These are phyloP conservation scores for Heliothis subflexa DNA, from an alignment of 1,140 invertebrate species.

Conservation along the genomic window DNA sequence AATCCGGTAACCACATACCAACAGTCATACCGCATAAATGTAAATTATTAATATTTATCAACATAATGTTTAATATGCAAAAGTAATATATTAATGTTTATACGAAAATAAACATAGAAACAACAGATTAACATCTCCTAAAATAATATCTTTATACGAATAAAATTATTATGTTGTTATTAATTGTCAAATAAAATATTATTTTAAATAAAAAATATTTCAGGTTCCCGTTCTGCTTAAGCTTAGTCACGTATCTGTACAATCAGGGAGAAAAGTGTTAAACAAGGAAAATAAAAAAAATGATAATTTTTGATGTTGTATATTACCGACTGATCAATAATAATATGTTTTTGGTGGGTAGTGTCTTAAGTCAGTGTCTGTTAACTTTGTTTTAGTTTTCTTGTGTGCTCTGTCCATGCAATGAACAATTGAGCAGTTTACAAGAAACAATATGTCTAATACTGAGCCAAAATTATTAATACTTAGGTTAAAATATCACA, in stretches of 20 bases:
- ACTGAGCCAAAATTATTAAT: too few relatives aligned
- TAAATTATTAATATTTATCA: constrained; percentile 15
- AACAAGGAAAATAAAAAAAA: not conserved
- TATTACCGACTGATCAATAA: not conserved
- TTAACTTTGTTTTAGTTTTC: too few relatives aligned
- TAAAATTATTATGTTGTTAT: constrained; percentile 79
- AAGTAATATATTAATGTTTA: constrained; percentile 36
- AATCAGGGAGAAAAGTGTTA: constrained; percentile 56
- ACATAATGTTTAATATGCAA: constrained; percentile 21
- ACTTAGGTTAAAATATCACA: too few relatives aligned
- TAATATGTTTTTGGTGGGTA: not conserved
- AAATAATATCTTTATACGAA: constrained; percentile 81
- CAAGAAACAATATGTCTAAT: too few relatives aligned
- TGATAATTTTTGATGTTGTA: not conserved
- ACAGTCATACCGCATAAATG: constrained; percentile 17
- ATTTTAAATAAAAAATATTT: constrained; percentile 74
- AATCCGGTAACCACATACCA: not conserved
- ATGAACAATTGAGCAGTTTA: too few relatives aligned
- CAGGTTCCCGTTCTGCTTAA: constrained; percentile 69
- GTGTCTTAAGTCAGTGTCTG: too few relatives aligned
- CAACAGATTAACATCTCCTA: constrained; percentile 71
- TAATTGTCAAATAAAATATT: constrained; percentile 80
- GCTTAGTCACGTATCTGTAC: constrained; percentile 76
- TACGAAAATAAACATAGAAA: constrained; percentile 50
- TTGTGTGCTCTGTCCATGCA: too few relatives aligned